These are phyloP conservation scores for Nixonia krombeini DNA, from an alignment of 1,140 invertebrate genomes.

Conservation along the genomic window DNA sequence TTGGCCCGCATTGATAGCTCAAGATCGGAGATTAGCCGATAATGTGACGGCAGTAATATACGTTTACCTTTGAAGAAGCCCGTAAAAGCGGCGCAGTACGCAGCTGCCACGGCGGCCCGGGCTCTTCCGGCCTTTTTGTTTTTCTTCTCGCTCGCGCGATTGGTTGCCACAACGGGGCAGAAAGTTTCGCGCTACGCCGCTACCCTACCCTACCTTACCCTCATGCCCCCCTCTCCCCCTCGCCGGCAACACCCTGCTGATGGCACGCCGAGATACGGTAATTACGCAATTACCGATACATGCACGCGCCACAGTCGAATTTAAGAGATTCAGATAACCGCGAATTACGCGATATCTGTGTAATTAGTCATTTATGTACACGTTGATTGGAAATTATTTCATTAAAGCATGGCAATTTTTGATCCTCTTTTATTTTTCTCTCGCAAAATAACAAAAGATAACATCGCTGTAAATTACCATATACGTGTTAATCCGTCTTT, in stretches of 20 bases:
- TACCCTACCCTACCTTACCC: not conserved
- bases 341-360: conserved; percentile 9
- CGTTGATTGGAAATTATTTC: not conserved
- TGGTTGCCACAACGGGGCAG: conserved; percentile 19
- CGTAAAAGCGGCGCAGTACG: not conserved
- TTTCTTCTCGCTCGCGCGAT: conserved; percentile 21
- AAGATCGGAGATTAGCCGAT: conserved; percentile 34
- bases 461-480: too few species aligned
- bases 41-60: conserved; percentile 32
- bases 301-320: conserved; percentile 6
- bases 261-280: not conserved
- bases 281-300: conserved; percentile 25
- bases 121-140: conserved; percentile 26
- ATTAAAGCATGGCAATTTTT: too few species aligned
- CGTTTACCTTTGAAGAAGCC: conserved; percentile 17
- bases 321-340: conserved; percentile 26
- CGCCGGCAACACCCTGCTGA: too few species aligned
- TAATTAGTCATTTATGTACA: not conserved
- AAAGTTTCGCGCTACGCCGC: not conserved
- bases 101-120: conserved; percentile 20
- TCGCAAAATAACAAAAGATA: too few species aligned
- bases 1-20: conserved; percentile 35
- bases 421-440: too few species aligned
- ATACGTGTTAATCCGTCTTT: too few species aligned
- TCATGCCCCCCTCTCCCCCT: too few species aligned